Base-by-base conservation (phyloP, 2,888 invertebrate genomes). In the Scaptomyza cyrtandrae region DNA sequence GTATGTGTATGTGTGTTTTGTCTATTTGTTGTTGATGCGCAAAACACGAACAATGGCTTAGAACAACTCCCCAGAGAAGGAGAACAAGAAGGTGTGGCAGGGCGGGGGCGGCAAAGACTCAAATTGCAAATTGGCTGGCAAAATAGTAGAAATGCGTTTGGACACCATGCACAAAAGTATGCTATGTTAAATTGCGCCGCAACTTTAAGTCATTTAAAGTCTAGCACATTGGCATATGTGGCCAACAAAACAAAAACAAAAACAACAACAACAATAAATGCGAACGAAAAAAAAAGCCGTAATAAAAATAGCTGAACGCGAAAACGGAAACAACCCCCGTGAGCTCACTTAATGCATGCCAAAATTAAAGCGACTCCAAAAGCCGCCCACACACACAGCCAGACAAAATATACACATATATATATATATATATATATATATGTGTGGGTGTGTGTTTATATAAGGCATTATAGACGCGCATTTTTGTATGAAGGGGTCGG, bases 321-420 rank as follows among this genome's bases (percentile, higher is more conserved):
- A 63, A 57, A 57, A 41, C 75, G 86, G 86, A 89, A 88, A 89
- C 88, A 88, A 89, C 88, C 88, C 87, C 88, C 89, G 78, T 65
- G 89, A 77, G 88, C 79, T 80, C 88, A 89, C 89, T 88, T 88
- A 88, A 88, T 89, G 86, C 88, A 88, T 80, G 89, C 88, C 89
- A 83, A 88, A 89, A 88, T 89, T 89, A 89, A 89, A 88, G 89
- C 88, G 78, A 86, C 75, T 73, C 74, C 69, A 75, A 55, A 58
- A 41, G 59, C 54, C 60, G 55, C 55, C 64, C 69, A 68, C 61
- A 71, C 66, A 64, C 62, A 66, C 66, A 64, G 45, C 66, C 67
- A 31, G 44, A 60, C 46, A 49, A 53, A 71, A 62, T 10, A 62
- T 24, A 72, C 10, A 68, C n/a, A 54, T 53, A 57, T 41, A 37